Conservation (phyloP, 2,113 vertebrate species). For the Cinclus mexicanus region DNA sequence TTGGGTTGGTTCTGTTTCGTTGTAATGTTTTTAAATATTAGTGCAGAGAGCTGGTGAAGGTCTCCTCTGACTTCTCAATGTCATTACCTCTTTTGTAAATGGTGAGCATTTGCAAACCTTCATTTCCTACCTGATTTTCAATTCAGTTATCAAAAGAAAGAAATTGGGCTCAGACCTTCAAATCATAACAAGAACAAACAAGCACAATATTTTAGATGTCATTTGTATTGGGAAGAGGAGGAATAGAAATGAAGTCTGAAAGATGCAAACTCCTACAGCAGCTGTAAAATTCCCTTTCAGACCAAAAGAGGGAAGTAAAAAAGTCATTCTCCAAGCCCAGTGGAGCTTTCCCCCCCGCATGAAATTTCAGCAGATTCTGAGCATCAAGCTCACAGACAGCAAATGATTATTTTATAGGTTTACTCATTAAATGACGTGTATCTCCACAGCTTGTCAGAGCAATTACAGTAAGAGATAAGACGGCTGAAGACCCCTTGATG, state of each 20-base stretch:
- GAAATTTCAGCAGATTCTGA: constrained; percentile 11
- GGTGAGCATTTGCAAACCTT: neutral
- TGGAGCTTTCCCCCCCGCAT: neutral
- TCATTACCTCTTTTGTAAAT: neutral
- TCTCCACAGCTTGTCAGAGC: constrained; percentile 1
- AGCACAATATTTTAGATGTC: neutral
- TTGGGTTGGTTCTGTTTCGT: neutral
- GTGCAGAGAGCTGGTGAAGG: neutral
- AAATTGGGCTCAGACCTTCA: neutral
- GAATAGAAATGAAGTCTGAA: neutral
- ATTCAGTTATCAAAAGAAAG: neutral
- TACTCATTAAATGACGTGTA: constrained; percentile 15
- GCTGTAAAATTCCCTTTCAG: neutral
- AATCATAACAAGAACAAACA: neutral
- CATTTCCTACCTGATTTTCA: neutral
- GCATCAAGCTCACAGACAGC: neutral
- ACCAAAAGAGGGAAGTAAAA: neutral
- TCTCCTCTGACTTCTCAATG: neutral
- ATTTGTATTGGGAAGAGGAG: neutral
- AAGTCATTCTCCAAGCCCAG: neutral
- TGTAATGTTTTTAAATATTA: neutral
- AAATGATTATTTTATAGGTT: constrained; percentile 50
- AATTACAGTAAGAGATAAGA: constrained; percentile 36
- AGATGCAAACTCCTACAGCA: neutral
- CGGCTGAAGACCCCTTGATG: constrained; percentile 32